Evolutionary conservation across 2,113 vertebrate genomes (phyloP), one percentile per base, ranked within the genome.

Genomic region (Pitta sordida): DNA sequence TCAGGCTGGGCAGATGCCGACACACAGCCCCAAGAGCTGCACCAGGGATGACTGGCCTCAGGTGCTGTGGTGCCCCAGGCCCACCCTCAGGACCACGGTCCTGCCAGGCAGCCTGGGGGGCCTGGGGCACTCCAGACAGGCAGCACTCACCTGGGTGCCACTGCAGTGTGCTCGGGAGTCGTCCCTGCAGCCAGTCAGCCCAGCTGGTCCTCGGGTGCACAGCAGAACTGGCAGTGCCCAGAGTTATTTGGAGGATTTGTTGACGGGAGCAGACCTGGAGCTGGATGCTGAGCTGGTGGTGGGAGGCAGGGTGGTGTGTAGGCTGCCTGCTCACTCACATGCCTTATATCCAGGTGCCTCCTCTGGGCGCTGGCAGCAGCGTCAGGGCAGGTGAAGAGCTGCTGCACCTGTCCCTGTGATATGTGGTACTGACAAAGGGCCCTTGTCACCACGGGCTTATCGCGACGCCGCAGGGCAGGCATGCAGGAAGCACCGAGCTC

Each of bases 81-180:
- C 15, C 46, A 51, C 36, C 19, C 17, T 48, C 26, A 7, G 21
- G 6, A 11, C 43, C 43, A 22, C 0, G 0, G 63, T 64, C 58
- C 58, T 0, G 0, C 27, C 2, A 0, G 36, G n/a, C 44, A 44
- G 53, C 34, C 30, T 1, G 3, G 26, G 39, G 24, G 22, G 21
- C 37, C 21, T 0, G 0, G 48, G 43, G 24, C 62, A 43, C 56
- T 11, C 1, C 1, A 7, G 44, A 26, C 3, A 4, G 1, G 5
- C 5, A 7, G 48, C 32, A 67, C 75, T 92, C 62, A 79, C 83
- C 79, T 19, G 20, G 1, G 6, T 1, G 2, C 30, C 23, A 5
- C 65, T 6, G 4, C 62, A 79, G 87, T 37, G 8, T 1, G 5
- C 24, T 41, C 9, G 1, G 71, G 19, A 88, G 56, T 7, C 0